A percentile compares a stretch with the other conserved stretches of the same genome.
Evolutionary conservation across 2,888 invertebrate genomes (phyloP).

Genomic region (Caenorhabditis afra): DNA sequence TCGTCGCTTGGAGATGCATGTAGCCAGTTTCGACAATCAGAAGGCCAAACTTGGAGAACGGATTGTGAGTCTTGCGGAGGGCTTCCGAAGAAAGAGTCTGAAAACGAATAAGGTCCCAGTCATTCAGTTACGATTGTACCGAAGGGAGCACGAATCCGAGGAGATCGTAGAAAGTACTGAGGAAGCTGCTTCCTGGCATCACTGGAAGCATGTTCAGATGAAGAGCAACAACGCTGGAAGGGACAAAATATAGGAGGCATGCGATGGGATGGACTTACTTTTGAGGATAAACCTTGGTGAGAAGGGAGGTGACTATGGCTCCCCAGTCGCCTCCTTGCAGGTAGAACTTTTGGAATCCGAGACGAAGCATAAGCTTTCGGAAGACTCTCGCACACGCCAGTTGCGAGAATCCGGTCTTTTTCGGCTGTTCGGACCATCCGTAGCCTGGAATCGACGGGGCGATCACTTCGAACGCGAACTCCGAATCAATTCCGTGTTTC

Average conservation of each 20-base stretch:
- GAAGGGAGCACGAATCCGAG: slow-evolving; percentile 68
- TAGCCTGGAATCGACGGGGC: slow-evolving; percentile 84
- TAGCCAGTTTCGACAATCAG: slow-evolving; percentile 83
- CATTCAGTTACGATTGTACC: slow-evolving; percentile 1
- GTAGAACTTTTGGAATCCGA: slow-evolving; percentile 86
- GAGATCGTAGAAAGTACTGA: slow-evolving; percentile 62
- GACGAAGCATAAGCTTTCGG: slow-evolving; percentile 86
- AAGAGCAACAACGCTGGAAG: slow-evolving; percentile 83
- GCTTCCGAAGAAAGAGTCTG: slow-evolving; percentile 57
- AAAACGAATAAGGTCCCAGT: too few relatives aligned
- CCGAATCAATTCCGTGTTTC: slow-evolving; percentile 64
- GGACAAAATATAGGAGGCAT: background rate
- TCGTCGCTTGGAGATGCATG: slow-evolving; percentile 89
- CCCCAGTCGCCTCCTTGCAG: slow-evolving; percentile 90
- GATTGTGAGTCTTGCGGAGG: slow-evolving; percentile 55
- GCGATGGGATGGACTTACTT: slow-evolving; percentile 77
- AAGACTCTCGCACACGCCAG: slow-evolving; percentile 82
- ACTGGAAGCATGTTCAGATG: slow-evolving; percentile 85
- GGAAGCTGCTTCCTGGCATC: slow-evolving; percentile 74
- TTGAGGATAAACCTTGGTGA: slow-evolving; percentile 85
- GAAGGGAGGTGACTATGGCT: slow-evolving; percentile 84
- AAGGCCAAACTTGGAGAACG: slow-evolving; percentile 67
- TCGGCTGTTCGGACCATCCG: slow-evolving; percentile 84
- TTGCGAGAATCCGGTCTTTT: slow-evolving; percentile 82
- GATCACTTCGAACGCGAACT: slow-evolving; percentile 81